Base-by-base conservation (phyloP, 1,140 invertebrate genomes). In the Mizuhopecten yessoensis region DNA sequence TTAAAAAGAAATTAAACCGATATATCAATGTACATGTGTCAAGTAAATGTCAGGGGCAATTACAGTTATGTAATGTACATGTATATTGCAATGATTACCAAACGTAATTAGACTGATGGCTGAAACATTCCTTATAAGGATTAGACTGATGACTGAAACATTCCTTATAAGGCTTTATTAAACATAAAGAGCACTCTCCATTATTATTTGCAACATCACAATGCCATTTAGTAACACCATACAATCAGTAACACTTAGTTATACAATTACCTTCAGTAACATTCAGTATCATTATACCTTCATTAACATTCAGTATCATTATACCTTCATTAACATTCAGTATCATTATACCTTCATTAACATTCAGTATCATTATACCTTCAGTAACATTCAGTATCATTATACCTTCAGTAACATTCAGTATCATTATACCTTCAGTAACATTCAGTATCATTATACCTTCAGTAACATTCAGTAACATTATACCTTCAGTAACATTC, bases 331-430 rank as follows among this genome's bases (percentile, higher is more conserved):
- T 23, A 20, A 23, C 45, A 49, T 49, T 13, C 11, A 23, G 13
- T 20, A 49, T 20, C 45, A 23, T 49, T 49, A 2, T 13, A 49
- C 45, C 11, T 49, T 49, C 45, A 49, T 10, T 23, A 20, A 23
- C 45, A 49, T 11, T 89, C 90, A 45, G 36, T 45, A 33, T 90
- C 34, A 34, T 33, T 36, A 49, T 49, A 49, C 45, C 11, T 20
- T 49, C 45, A 20, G 11, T 23, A 49, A 49, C 45, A 49, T 49
- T 29, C 33, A 23, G 33, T 34, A 29, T 33, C 34, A 34, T 33
- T 36, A 49, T 49, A 49, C 45, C 11, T 20, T 49, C 45, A 20
- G 11, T 23, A 49, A 49, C 45, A 49, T 49, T 29, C 33, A 23
- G 33, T 34, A 29, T 33, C 34, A 34, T 33, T 36, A 49, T 49